phyloP scores from a whole-genome alignment of 2,888 invertebrate species.

The Lithophane socia region DNA sequence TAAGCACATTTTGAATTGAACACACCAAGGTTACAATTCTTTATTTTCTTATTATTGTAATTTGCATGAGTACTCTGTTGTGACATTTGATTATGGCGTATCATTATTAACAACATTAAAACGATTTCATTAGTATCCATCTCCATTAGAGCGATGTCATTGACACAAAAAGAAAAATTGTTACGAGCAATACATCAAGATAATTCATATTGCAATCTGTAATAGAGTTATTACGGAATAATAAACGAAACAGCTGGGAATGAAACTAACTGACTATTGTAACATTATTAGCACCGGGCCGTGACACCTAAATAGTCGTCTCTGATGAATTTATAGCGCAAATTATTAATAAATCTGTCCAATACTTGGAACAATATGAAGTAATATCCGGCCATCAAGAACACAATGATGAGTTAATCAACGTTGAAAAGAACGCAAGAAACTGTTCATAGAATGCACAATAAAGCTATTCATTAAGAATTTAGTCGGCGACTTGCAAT shows the following conservation, averaged over 20 bases:
- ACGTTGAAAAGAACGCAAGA: conserved; percentile 3
- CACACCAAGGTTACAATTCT: conserved; percentile 14
- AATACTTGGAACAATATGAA: conserved; percentile 18
- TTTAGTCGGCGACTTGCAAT: conserved; percentile 21
- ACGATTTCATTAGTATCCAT: conserved; percentile 28
- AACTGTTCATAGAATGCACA: conserved; percentile 23
- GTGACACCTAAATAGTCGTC: conserved; percentile 25
- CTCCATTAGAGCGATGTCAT: conserved; percentile 37
- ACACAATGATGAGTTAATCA: conserved; percentile 20
- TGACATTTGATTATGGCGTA: conserved; percentile 33
- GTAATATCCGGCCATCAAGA: conserved; percentile 27
- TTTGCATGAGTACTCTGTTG: conserved; percentile 32
- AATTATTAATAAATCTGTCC: conserved; percentile 9
- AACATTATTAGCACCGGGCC: conserved; percentile 25
- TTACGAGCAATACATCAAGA: conserved; percentile 48
- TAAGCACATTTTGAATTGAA: conserved; percentile 19
- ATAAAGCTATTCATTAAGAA: conserved; percentile 35
- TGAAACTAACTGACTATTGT: conserved; percentile 28
- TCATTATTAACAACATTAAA: conserved; percentile 37
- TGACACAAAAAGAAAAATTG: conserved; percentile 48
- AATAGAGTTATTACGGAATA: conserved; percentile 41
- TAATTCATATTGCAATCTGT: conserved; percentile 48
- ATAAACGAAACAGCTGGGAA: conserved; percentile 34
- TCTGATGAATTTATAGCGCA: conserved; percentile 25
- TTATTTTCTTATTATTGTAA: conserved; percentile 15